Evolutionary conservation across 1,140 invertebrate species (phyloP).

Genomic region (Halyomorpha halys): DNA sequence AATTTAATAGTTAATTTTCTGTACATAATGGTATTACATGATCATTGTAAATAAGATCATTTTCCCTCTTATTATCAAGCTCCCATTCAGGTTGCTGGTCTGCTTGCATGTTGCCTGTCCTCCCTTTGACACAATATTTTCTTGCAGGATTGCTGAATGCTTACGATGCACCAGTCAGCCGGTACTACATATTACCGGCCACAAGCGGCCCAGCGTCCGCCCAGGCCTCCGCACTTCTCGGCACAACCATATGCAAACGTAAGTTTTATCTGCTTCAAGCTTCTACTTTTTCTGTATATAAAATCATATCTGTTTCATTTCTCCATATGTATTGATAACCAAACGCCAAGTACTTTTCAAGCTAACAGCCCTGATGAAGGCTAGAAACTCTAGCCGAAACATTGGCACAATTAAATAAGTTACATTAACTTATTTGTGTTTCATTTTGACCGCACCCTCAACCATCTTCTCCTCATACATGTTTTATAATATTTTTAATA

Average conservation of each 20-base stretch:
- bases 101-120: neutral
- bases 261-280: slow-evolving; percentile 3
- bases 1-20: neutral
- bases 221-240: slow-evolving; percentile 9
- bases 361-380: too few species aligned
- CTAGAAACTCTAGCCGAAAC: too few species aligned
- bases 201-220: neutral
- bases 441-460: too few species aligned
- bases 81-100: neutral
- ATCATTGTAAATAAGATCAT: neutral
- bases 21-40: neutral
- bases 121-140: neutral
- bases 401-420: too few species aligned
- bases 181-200: slow-evolving; percentile 16
- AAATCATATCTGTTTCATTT: neutral
- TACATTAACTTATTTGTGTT: too few species aligned
- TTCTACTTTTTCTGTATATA: neutral
- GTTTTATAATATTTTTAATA: too few species aligned
- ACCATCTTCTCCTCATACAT: too few species aligned
- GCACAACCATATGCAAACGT: slow-evolving; percentile 11
- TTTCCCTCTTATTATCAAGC: neutral
- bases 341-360: too few species aligned
- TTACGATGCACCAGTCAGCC: slow-evolving; percentile 17
- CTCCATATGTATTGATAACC: too few species aligned
- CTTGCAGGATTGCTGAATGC: slow-evolving; percentile 15